Conservation (phyloP, 2,113 vertebrate genomes). For the Corythornis vintsioides region DNA sequence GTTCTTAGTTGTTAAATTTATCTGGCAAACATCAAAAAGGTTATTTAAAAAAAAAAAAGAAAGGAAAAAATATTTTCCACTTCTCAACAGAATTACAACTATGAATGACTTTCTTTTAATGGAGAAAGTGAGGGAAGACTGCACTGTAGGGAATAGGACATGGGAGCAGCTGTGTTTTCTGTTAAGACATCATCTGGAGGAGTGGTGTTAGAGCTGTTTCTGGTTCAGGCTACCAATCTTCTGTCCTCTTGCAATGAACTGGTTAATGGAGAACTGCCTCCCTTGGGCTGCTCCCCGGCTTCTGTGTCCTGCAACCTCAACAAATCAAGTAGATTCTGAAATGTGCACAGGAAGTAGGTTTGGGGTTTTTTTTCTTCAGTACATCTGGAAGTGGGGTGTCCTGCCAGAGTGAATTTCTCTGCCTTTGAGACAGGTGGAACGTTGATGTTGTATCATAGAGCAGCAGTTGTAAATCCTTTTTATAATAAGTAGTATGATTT, state of each 20-base stretch:
- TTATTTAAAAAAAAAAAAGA: no score
- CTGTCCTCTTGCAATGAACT: background rate
- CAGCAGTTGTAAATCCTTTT: background rate
- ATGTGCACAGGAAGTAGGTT: background rate
- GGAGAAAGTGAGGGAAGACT: background rate
- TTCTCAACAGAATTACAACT: background rate
- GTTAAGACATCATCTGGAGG: background rate
- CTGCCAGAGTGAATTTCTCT: background rate
- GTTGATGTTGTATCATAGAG: background rate
- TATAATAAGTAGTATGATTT: background rate
- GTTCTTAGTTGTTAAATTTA: background rate
- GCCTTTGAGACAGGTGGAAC: background rate
- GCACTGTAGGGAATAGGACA: background rate
- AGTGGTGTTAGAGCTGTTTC: background rate
- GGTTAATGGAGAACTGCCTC: background rate
- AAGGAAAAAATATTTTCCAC: background rate
- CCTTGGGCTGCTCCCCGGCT: background rate
- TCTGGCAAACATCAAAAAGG: background rate
- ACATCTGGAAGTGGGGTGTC: background rate
- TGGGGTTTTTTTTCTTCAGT: background rate
- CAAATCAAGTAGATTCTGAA: background rate
- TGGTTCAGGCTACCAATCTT: background rate
- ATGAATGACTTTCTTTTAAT: background rate
- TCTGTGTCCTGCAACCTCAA: background rate
- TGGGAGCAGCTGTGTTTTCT: background rate